Evolutionary conservation across 2,113 vertebrate species (phyloP).

Genomic region (Gila orcuttii): DNA sequence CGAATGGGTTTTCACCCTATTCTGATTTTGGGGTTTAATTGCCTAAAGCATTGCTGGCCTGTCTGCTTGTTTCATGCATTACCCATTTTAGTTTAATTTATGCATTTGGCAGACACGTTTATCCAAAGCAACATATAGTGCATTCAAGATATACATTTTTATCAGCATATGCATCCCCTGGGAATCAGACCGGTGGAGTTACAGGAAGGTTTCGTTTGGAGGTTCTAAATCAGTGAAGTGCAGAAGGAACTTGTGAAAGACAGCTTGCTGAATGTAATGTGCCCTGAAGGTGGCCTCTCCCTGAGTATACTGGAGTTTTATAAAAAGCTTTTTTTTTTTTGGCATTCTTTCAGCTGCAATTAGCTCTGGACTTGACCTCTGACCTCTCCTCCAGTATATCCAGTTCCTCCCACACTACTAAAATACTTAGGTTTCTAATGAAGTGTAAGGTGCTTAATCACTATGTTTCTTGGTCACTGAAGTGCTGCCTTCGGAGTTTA

Average conservation of each 20-base stretch:
- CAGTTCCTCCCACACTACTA: neutral
- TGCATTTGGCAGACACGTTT: constrained; percentile 5
- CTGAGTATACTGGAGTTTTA: neutral
- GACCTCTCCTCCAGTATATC: neutral
- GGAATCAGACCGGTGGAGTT: neutral
- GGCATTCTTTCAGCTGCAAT: neutral
- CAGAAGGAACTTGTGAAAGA: neutral
- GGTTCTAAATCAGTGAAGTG: constrained; percentile 8
- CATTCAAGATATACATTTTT: neutral
- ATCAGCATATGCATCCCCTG: neutral
- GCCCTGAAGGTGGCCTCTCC: neutral
- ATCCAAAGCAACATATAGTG: neutral
- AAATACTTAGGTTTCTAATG: neutral
- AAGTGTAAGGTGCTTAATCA: neutral
- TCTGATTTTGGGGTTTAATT: neutral
- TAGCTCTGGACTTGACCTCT: neutral
- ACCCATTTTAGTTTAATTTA: neutral
- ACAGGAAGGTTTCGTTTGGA: neutral
- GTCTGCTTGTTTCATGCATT: neutral
- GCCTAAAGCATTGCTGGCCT: neutral
- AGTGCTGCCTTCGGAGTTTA: neutral
- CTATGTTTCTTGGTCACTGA: neutral
- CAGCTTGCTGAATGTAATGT: neutral
- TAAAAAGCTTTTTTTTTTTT: neutral
- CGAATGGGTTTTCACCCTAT: neutral